Conservation (phyloP, 2,888 invertebrate genomes). For the Campopleginae sp. region DNA sequence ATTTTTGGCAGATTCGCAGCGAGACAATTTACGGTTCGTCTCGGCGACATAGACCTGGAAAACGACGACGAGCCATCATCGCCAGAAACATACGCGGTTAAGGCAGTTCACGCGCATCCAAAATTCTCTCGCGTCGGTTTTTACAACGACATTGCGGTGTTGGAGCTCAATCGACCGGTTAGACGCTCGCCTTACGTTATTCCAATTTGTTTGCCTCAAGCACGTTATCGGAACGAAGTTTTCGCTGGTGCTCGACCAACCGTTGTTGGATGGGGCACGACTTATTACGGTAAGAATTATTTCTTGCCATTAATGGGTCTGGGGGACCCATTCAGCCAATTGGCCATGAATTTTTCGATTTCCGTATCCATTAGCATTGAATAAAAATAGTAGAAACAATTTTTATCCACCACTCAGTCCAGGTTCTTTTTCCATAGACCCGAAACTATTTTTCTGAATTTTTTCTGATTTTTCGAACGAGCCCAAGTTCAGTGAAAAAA, state of each 20-base stretch:
- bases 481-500: too few relatives aligned
- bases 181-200: constrained; percentile 93
- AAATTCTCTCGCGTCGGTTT: constrained; percentile 95
- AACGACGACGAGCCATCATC: constrained; percentile 94
- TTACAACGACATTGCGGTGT: constrained; percentile 97
- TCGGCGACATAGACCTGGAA: constrained; percentile 95
- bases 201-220: constrained; percentile 93
- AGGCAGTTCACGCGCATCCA: constrained; percentile 92
- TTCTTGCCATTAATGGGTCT: too few relatives aligned
- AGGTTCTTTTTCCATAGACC: too few relatives aligned
- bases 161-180: constrained; percentile 90
- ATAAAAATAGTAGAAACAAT: too few relatives aligned
- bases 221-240: constrained; percentile 86
- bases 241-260: constrained; percentile 92
- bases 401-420: too few relatives aligned
- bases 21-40: constrained; percentile 94
- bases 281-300: constrained; percentile 88
- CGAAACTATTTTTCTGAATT: too few relatives aligned
- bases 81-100: constrained; percentile 92
- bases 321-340: too few relatives aligned
- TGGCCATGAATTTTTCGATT: too few relatives aligned
- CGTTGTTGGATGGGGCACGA: constrained; percentile 97
- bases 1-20: constrained; percentile 90
- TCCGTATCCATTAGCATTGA: too few relatives aligned
- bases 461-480: too few relatives aligned